Conservation (phyloP, 2,113 vertebrate genomes). For the Phyllopteryx taeniolatus region DNA sequence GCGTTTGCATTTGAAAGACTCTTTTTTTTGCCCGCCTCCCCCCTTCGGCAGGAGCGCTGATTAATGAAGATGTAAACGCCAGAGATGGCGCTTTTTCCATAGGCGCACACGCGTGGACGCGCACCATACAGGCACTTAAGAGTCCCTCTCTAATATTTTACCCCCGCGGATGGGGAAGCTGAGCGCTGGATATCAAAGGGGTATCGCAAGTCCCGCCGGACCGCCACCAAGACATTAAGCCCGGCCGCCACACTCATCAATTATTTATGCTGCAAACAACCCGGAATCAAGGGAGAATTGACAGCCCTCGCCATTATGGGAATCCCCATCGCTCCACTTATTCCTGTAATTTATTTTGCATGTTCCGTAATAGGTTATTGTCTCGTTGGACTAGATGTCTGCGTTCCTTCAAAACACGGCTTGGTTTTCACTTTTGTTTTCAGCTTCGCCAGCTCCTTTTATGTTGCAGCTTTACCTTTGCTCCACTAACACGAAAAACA, state of each 20-base stretch:
- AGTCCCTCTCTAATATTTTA: slow-evolving; percentile 22
- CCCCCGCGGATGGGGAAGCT: slow-evolving; percentile 36
- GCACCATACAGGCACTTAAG: slow-evolving; percentile 23
- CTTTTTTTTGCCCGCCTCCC: slow-evolving; percentile 44
- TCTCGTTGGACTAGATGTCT: slow-evolving; percentile 27
- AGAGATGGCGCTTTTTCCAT: slow-evolving; percentile 42
- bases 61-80: slow-evolving; percentile 63
- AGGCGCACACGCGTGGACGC: slow-evolving; percentile 28
- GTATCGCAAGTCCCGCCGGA: slow-evolving; percentile 48
- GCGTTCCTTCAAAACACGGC: background rate
- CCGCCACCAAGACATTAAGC: slow-evolving; percentile 38
- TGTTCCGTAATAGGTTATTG: slow-evolving; percentile 30
- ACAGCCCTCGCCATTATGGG: slow-evolving; percentile 21
- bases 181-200: slow-evolving; percentile 56
- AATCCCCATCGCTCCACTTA: slow-evolving; percentile 47
- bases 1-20: slow-evolving; percentile 67
- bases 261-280: slow-evolving; percentile 51
- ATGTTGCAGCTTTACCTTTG: slow-evolving; percentile 44
- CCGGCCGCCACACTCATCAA: slow-evolving; percentile 43
- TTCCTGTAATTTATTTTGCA: slow-evolving; percentile 32
- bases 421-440: background rate
- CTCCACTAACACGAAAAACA: slow-evolving; percentile 44
- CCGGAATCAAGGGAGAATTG: slow-evolving; percentile 25
- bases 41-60: slow-evolving; percentile 49
- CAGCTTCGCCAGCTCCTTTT: too few species aligned